Conservation (phyloP, 2,797 vertebrate species). For the Malacoraja senta region DNA sequence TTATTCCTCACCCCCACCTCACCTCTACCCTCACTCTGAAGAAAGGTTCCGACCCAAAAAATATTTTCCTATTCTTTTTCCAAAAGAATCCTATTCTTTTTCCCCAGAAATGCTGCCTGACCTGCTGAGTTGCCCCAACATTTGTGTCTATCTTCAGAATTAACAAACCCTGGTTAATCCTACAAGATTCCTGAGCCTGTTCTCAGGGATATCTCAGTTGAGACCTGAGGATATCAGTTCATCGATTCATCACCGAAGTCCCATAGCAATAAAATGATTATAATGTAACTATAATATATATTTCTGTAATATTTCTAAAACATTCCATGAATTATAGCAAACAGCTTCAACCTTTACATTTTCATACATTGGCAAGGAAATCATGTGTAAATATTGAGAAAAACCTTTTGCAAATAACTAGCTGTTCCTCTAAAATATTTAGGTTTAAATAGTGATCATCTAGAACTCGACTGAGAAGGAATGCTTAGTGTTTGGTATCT, state of each 20-base stretch:
- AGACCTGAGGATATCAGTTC: background rate
- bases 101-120: no score
- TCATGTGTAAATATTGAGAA: background rate
- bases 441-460: background rate
- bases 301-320: background rate
- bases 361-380: background rate
- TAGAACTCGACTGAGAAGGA: background rate
- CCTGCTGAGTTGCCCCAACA: no score
- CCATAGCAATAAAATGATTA: background rate
- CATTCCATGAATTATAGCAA: background rate
- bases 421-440: background rate
- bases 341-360: background rate
- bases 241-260: background rate
- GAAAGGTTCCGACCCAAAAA: no score
- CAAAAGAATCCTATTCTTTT: no score
- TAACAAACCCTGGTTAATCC: no score
- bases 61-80: no score
- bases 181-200: no score
- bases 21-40: no score
- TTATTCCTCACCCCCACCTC: no score
- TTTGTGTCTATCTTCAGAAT: no score
- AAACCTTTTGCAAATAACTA: background rate
- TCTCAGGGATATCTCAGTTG: no score
- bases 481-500: no score
- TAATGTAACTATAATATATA: background rate